Percentiles rank a stretch among this genome's conserved stretches.
Conservation (phyloP, 2,113 vertebrate species). For the Corydoras sp. region DNA sequence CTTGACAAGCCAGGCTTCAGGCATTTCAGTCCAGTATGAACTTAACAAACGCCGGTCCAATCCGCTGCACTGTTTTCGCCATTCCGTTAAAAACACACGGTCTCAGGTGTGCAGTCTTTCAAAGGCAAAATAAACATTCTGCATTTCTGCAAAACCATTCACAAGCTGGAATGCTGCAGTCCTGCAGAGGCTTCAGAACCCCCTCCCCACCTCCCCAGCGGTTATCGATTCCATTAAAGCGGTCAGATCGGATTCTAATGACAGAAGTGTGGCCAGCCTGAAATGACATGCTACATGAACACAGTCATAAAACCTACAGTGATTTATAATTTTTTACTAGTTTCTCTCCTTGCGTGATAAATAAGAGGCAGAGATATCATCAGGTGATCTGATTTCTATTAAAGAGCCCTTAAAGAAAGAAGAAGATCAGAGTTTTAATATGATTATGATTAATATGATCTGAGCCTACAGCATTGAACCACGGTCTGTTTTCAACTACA, state of each 20-base stretch:
- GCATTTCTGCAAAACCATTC: neutral
- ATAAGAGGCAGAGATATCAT: too few relatives aligned
- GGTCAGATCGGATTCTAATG: neutral
- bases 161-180: neutral
- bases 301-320: neutral
- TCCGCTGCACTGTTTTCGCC: neutral
- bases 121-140: neutral
- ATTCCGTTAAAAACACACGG: neutral
- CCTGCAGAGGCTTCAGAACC: neutral
- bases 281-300: conserved; percentile 1
- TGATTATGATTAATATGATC: too few relatives aligned
- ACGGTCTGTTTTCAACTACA: neutral
- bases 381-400: too few relatives aligned
- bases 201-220: neutral
- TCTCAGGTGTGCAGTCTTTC: neutral
- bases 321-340: neutral
- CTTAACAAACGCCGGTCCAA: too few relatives aligned
- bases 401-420: too few relatives aligned
- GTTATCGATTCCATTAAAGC: conserved; percentile 24
- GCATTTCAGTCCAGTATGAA: neutral
- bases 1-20: neutral
- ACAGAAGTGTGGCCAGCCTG: conserved; percentile 9
- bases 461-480: neutral
- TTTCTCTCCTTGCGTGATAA: too few relatives aligned
- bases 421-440: too few relatives aligned